A percentile compares a stretch with the other conserved stretches of the same genome.
These are phyloP conservation scores for Drosophila mercatorum DNA, from an alignment of 2,888 invertebrate genomes.

Conservation along the genomic window DNA sequence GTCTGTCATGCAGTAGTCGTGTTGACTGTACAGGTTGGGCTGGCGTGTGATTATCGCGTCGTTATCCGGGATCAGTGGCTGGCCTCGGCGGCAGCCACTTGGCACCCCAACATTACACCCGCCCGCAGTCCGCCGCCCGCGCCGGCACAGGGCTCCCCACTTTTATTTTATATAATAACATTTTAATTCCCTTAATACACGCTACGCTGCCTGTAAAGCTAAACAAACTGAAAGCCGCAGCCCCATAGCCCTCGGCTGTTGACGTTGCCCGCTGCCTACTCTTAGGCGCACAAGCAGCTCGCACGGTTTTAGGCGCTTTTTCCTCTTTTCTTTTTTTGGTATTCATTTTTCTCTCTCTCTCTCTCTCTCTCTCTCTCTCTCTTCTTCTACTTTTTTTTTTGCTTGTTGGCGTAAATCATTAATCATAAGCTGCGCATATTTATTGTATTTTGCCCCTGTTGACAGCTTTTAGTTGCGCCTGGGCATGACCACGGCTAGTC, in stretches of 20 bases:
- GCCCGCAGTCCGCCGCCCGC: neutral
- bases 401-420: slow-evolving; percentile 72
- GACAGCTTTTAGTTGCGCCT: slow-evolving; percentile 67
- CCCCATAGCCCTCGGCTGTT: slow-evolving; percentile 42
- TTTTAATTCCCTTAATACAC: slow-evolving; percentile 80
- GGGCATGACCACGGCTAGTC: slow-evolving; percentile 36
- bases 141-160: slow-evolving; percentile 3
- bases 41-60: slow-evolving; percentile 76
- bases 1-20: slow-evolving; percentile 55
- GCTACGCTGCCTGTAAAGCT: slow-evolving; percentile 73
- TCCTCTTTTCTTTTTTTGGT: slow-evolving; percentile 11
- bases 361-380: neutral
- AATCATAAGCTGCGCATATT: slow-evolving; percentile 78
- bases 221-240: slow-evolving; percentile 64
- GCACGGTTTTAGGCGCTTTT: slow-evolving; percentile 30
- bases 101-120: slow-evolving; percentile 28
- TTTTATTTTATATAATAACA: slow-evolving; percentile 74
- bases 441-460: slow-evolving; percentile 69
- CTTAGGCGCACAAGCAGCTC: slow-evolving; percentile 53
- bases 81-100: slow-evolving; percentile 40
- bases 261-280: slow-evolving; percentile 39
- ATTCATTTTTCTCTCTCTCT: neutral
- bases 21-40: slow-evolving; percentile 34
- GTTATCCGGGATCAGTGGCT: slow-evolving; percentile 77
- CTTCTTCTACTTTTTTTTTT: slow-evolving; percentile 16